Base-by-base conservation (phyloP, 1,140 invertebrate species). In the Oryzaephilus surinamensis region DNA sequence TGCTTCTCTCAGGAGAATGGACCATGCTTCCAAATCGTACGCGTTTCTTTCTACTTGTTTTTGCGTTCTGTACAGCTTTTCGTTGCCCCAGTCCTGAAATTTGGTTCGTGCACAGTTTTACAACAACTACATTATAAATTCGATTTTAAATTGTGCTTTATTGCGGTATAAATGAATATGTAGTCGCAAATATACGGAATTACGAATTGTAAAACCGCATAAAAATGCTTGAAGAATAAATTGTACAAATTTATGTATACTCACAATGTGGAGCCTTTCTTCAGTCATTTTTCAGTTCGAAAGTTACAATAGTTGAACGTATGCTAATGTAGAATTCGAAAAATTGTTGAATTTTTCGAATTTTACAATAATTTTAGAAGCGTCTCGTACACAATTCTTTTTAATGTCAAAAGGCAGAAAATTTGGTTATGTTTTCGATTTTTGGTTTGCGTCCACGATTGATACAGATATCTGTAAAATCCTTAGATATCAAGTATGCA, bases 1-100 rank as follows among this genome's bases (percentile, higher is more conserved):
- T 2, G 90, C 84, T 70, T 97, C 93, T 47, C 93, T 71, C 3
- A 97, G 78, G 15, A 97, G 72, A 29, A 97, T 74, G 43, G 90
- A 93, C 95, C 95, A 98, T 20, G 93, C 90, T 63, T 98, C 95
- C 16, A 95, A 77, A 63, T 98, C 93, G 60, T 90, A 95, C 0
- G 79, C 76, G 49, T 90, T 85, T 29, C 84, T 78, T 56, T 91
- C 80, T 0, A 89, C 77, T 6, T 81, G 79, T 46, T 82, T 74
- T 55, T 88, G 84, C 15, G 84, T 84, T 33, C 82, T 65, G 46
- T 77, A 75, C 26, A 90, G 61, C 28, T 87, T 80, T 50, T 90
- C 84, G 59, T 84, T 86, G 2, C 83, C 84, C 84, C 84, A 88
- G 61, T 88, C 84, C 84, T 87, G 43, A n/a, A 54, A 57, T 38